These are phyloP conservation scores for Noctuana brunneofusca DNA, from an alignment of 2,888 invertebrate genomes.

Conservation along the genomic window DNA sequence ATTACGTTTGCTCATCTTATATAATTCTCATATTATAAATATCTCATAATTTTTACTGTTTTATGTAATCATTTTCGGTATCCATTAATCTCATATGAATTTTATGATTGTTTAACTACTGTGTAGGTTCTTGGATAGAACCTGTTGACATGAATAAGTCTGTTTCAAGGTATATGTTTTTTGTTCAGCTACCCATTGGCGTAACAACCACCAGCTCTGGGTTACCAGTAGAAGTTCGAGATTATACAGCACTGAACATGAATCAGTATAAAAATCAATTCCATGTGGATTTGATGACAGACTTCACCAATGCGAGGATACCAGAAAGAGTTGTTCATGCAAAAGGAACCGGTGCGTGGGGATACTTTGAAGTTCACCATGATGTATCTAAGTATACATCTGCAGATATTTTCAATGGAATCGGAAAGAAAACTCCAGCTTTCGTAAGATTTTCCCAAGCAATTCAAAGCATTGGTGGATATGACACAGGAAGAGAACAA, in stretches of 20 bases:
- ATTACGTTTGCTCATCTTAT: too few relatives aligned
- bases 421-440: slow-evolving; percentile 90
- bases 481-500: slow-evolving; percentile 91
- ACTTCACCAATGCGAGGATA: slow-evolving; percentile 92
- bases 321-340: slow-evolving; percentile 96
- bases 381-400: slow-evolving; percentile 89
- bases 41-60: too few relatives aligned
- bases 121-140: too few relatives aligned
- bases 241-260: slow-evolving; percentile 89
- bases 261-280: slow-evolving; percentile 57
- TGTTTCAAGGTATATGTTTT: not conserved
- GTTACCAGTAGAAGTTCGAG: slow-evolving; percentile 87
- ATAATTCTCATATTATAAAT: too few relatives aligned
- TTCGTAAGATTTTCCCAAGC: slow-evolving; percentile 90
- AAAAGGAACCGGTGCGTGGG: slow-evolving; percentile 93
- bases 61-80: too few relatives aligned
- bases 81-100: too few relatives aligned
- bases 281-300: slow-evolving; percentile 68
- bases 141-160: too few relatives aligned
- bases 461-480: slow-evolving; percentile 91
- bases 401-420: slow-evolving; percentile 87
- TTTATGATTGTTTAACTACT: too few relatives aligned
- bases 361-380: slow-evolving; percentile 91
- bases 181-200: slow-evolving; percentile 57
- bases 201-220: slow-evolving; percentile 89